Base-by-base conservation (phyloP, 2,113 vertebrate species). In the Suricata suricatta region DNA sequence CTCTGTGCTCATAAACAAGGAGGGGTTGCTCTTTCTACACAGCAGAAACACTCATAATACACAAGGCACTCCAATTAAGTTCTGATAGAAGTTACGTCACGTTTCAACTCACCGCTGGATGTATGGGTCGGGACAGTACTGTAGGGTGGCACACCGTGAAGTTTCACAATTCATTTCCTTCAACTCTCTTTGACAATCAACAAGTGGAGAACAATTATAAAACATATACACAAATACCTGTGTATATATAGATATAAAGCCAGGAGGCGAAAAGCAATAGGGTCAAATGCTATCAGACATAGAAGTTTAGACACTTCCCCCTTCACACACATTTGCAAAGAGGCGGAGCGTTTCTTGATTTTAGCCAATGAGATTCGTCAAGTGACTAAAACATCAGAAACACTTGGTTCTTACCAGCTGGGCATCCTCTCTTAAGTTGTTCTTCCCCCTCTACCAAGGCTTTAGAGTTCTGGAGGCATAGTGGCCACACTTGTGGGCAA, bases 51-150 rank as follows among this genome's bases (percentile, higher is more conserved):
- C 96, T 98, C 97, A 91, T 83, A 90, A 97, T 97, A 97, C 98
- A 96, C 96, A 66, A 98, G 96, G 94, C 96, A 88, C 81, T 52
- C 7, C 27, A 91, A 95, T 97, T 96, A 92, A 97, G 96, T 25
- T 91, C 84, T 8, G 97, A 98, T 86, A 98, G 94, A 60, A 96
- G 88, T 33, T 96, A 98, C 90, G 94, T 98, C 98, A 98, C 31
- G 0, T 97, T 93, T 79, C 66, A 93, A 99, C 99, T 99, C 99
- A 99, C 99, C 99, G 99, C 98, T 99, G 99, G 98, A 99, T 99
- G 98, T 99, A 99, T 97, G 99, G 99, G 96, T 99, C 99, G 21
- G 99, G 99, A 97, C 99, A 99, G 98, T 99, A 99, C 98, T 99
- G 99, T 98, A 99, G 98, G 93, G 99, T 98, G 98, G 99, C 98